Conservation (phyloP, 2,797 vertebrate species). For the Dicrostonyx torquatus region DNA sequence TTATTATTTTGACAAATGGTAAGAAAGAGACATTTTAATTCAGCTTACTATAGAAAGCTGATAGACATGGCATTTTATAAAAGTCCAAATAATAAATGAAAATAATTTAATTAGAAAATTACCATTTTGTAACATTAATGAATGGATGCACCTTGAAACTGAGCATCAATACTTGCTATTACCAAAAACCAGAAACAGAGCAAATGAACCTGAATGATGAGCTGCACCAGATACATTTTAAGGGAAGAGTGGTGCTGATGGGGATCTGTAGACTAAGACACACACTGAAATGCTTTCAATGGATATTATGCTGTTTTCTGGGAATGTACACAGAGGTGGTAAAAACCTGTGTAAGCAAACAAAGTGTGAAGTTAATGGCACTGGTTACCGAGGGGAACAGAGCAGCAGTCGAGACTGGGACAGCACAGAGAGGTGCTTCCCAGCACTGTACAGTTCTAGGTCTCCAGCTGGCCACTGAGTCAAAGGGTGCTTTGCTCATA, state of each 20-base stretch:
- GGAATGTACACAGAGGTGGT: background rate
- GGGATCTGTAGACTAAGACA: conserved; percentile 1
- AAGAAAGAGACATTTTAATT: conserved; percentile 21
- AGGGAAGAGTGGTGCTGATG: background rate
- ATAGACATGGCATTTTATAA: conserved; percentile 3
- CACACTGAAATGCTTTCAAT: conserved; percentile 3
- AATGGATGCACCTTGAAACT: conserved; percentile 15
- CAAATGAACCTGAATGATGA: background rate
- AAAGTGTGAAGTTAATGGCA: background rate
- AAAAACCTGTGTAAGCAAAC: background rate
- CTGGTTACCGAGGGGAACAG: background rate
- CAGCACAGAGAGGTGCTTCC: background rate
- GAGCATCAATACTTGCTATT: background rate
- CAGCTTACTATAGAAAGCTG: conserved; percentile 2
- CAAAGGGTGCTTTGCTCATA: conserved; percentile 12
- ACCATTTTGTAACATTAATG: conserved; percentile 40
- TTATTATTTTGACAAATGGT: conserved; percentile 35
- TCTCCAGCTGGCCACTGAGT: background rate
- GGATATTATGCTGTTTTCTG: background rate
- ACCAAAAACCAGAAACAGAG: conserved; percentile 26
- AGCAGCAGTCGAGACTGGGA: background rate
- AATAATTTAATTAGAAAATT: conserved; percentile 35
- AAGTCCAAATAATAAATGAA: conserved; percentile 50
- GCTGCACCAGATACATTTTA: conserved; percentile 26
- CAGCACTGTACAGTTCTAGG: background rate